Base-by-base conservation (phyloP, 2,888 invertebrate genomes). In the Odontocolon sp. region DNA sequence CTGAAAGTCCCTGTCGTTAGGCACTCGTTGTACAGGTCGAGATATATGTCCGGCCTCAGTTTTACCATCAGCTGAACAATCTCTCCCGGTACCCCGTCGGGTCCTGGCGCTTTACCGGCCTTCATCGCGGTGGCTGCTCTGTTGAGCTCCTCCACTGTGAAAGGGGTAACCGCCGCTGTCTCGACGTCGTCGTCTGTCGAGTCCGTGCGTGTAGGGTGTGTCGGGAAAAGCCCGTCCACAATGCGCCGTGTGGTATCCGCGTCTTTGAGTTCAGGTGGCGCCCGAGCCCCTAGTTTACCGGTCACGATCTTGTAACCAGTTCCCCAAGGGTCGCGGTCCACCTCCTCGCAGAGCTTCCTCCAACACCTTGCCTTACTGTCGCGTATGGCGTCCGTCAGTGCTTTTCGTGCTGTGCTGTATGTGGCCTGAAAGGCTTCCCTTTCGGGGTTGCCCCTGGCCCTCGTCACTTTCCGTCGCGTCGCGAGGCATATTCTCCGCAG, bases 301-400 rank as follows among this genome's bases (percentile, higher is more conserved):
- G 63, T 74, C 5, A 81, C 80, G 5, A 83, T 69, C 61, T 81
- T 79, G 73, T 82, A 84, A 21, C 78, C 82, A 5, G 67, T 23
- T 1, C 79, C 82, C 82, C 82, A 83, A 0, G 78, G 79, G 68
- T 82, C 82, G 2, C 16, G 23, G 36, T 80, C 61, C 52, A 85
- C 64, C 59, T 80, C 76, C 40, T 81, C 77, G 69, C 79, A 80
- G 47, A 85, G 77, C 38, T 79, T 69, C 57, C 66, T 81, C 84
- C 83, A 83, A 31, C 77, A 72, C 9, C 33, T 16, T 40, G 57
- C 52, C 38, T 85, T 85, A 31, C 71, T 74, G 63, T 61, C 74
- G 1, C 56, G 16, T 0, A 74, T 79, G 2, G 68, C 71, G n/a
- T 52, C 33, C 33, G 63, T 73, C 52, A 79, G 74, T 45, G 0